Conservation (phyloP, 1,140 invertebrate species). For the Magallana angulata region DNA sequence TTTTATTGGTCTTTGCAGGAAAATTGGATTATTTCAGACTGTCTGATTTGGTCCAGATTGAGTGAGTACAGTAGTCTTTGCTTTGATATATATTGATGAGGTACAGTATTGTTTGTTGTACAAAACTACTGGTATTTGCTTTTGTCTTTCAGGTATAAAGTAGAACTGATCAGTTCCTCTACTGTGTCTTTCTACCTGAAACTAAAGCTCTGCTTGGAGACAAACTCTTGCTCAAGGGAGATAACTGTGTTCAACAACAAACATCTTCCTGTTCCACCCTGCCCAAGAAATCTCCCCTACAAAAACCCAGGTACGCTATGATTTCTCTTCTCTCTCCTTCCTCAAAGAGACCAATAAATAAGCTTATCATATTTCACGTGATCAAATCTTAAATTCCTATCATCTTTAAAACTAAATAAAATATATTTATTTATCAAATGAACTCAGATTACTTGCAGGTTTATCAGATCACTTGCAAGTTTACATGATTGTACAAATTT, state of each 20-base stretch:
- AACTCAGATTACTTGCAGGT: too few species aligned
- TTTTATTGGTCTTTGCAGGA: not conserved
- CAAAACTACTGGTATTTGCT: too few species aligned
- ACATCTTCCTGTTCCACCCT: not conserved
- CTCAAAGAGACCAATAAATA: too few species aligned
- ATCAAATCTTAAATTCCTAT: too few species aligned
- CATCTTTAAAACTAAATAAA: too few species aligned
- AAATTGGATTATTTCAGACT: slow-evolving; percentile 24
- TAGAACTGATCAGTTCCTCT: slow-evolving; percentile 8
- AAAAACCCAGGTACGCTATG: slow-evolving; percentile 5
- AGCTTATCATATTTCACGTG: too few species aligned
- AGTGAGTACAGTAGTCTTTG: not conserved
- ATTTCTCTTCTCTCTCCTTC: too few species aligned
- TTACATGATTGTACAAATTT: too few species aligned
- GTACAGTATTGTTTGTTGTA: too few species aligned
- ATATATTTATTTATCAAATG: too few species aligned
- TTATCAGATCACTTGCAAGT: too few species aligned
- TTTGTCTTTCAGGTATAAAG: slow-evolving; percentile 13
- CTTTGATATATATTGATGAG: too few species aligned
- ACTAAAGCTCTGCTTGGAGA: slow-evolving; percentile 25
- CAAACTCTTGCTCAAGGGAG: slow-evolving; percentile 1
- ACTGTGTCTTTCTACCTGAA: slow-evolving; percentile 18
- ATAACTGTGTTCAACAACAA: slow-evolving; percentile 23
- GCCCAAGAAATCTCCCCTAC: slow-evolving; percentile 30
- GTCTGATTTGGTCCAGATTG: slow-evolving; percentile 4